Evolutionary conservation across 2,797 vertebrate species (phyloP), one percentile per base, ranked within the genome.

Genomic region (Pseudocheirus occidentalis): DNA sequence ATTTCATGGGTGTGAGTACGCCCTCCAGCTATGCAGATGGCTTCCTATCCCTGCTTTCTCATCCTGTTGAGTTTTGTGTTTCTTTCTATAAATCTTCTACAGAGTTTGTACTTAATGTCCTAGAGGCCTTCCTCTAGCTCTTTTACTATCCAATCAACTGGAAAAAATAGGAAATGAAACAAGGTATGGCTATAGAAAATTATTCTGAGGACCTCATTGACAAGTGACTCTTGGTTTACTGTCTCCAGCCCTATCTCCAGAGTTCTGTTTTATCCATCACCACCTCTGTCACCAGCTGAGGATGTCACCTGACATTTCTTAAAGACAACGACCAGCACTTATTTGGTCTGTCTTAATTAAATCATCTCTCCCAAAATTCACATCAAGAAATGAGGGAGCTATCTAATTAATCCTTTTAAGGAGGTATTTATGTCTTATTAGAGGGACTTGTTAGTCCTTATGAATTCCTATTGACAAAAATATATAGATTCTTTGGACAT

Each of bases 401-500:
- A n/a, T 73, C 34, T 73, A 94, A 24, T 90, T 55, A 92, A 46
- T 16, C 18, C 6, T 95, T 31, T 73, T 73, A 40, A 34, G 46
- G 24, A 91, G 46, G 24, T 89, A 92, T 90, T 95, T 87, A 11
- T 14, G 13, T 91, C 95, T 31, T 92, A n/a, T 40, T 40, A 73
- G 66, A 94, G 93, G 54, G 53, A 59, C 34, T 53, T 91, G 5
- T 59, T 90, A 91, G 91, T 91, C 28, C 13, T 87, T 29, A 40
- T 73, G 87, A 91, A 27, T 27, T 91, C 90, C 12, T 91, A 10
- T 90, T 56, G 89, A 10, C 92, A 55, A 91, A 93, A 95, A 59
- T 73, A 55, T 81, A 28, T 34, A 3, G 46, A 81, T 81, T 81
- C 73, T 89, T 34, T 91, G 16, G 66, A 11, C 50, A 90, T 92